phyloP scores from a whole-genome alignment of 2,888 invertebrate genomes.

The Zaprionus lineosus region DNA sequence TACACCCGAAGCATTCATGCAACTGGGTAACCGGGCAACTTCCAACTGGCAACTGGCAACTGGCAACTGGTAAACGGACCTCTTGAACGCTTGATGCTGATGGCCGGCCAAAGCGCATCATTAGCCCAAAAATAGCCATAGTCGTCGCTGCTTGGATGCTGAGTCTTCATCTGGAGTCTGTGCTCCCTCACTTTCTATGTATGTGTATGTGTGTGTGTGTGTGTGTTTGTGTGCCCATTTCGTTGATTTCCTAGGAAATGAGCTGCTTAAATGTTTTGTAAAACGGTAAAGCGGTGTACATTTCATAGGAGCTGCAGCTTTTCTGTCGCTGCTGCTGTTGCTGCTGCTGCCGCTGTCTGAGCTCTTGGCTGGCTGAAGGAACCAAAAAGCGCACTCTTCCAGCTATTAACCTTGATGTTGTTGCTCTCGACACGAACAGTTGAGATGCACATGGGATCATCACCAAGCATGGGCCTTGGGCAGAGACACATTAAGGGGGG shows the following conservation, averaged over 20 bases:
- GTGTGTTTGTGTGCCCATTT: slow-evolving; percentile 57
- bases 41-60: too few species aligned
- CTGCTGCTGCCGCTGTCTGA: not conserved
- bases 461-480: slow-evolving; percentile 15
- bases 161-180: slow-evolving; percentile 7
- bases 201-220: not conserved
- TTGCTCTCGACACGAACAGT: slow-evolving; percentile 19
- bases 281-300: slow-evolving; percentile 68
- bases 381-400: slow-evolving; percentile 47
- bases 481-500: not conserved
- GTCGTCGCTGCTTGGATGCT: slow-evolving; percentile 24
- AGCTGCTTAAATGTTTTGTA: slow-evolving; percentile 75
- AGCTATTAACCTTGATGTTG: slow-evolving; percentile 73
- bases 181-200: not conserved
- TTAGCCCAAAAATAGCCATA: slow-evolving; percentile 77
- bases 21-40: too few species aligned
- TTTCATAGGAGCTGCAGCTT: slow-evolving; percentile 48
- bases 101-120: slow-evolving; percentile 61
- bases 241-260: slow-evolving; percentile 73
- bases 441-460: slow-evolving; percentile 57
- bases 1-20: too few species aligned
- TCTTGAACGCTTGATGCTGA: slow-evolving; percentile 26
- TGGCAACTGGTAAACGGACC: not conserved
- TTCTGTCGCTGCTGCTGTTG: slow-evolving; percentile 15
- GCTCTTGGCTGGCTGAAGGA: slow-evolving; percentile 16